A percentile compares a stretch with the other conserved stretches of the same genome.
Conservation (phyloP, 2,113 vertebrate genomes). For the Poecilia latipinna region DNA sequence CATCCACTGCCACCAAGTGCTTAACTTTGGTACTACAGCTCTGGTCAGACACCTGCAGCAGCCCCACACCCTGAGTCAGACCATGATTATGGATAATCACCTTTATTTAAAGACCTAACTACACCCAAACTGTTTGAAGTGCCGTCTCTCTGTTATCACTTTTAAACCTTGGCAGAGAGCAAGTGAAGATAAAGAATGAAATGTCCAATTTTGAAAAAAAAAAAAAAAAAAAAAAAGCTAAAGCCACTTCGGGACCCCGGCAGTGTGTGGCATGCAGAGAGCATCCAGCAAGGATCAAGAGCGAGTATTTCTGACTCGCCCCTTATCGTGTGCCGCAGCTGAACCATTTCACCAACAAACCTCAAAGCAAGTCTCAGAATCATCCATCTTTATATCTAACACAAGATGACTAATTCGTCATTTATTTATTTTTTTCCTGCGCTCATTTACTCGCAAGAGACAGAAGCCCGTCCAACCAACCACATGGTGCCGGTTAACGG, state of each 20-base stretch:
- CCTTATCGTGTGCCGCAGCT: slow-evolving; percentile 1
- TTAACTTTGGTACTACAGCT: slow-evolving; percentile 49
- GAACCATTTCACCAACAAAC: slow-evolving; percentile 24
- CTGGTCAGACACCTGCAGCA: slow-evolving; percentile 25
- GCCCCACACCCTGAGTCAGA: slow-evolving; percentile 23
- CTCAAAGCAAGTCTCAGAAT: slow-evolving; percentile 8
- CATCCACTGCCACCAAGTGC: slow-evolving; percentile 80
- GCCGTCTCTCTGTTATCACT: slow-evolving; percentile 8
- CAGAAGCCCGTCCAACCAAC: not conserved
- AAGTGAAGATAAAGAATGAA: slow-evolving; percentile 15
- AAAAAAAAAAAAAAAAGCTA: slow-evolving; percentile 16
- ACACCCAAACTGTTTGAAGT: slow-evolving; percentile 35
- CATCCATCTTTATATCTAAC: not conserved
- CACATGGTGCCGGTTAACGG: slow-evolving; percentile 14
- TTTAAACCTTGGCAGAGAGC: slow-evolving; percentile 10
- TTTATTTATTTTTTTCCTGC: slow-evolving; percentile 21
- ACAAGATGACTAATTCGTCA: slow-evolving; percentile 3
- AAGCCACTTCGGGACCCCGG: slow-evolving; percentile 6
- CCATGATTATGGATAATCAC: slow-evolving; percentile 30
- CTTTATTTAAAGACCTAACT: slow-evolving; percentile 22
- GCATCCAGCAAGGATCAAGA: slow-evolving; percentile 8
- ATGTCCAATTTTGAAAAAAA: slow-evolving; percentile 15
- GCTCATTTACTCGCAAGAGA: slow-evolving; percentile 22
- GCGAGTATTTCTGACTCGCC: slow-evolving; percentile 9
- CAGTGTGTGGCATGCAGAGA: slow-evolving; percentile 4